These are phyloP conservation scores for Asobara japonica DNA, from an alignment of 1,140 invertebrate species.

Conservation along the genomic window DNA sequence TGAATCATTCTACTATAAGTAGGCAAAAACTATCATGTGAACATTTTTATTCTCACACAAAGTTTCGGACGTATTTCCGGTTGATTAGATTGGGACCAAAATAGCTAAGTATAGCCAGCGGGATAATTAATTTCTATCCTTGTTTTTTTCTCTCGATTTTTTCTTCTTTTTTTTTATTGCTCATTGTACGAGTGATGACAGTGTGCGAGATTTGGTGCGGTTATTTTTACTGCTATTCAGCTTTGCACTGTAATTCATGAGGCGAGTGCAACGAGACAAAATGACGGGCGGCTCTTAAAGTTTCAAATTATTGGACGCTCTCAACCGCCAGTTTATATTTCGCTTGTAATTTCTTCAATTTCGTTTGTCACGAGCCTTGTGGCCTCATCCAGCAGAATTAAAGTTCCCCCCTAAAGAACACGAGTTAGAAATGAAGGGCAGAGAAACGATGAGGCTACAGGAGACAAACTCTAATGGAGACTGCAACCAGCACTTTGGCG, in stretches of 20 bases:
- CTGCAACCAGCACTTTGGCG: constrained; percentile 6
- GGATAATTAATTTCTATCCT: not conserved
- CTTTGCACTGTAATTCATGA: not conserved
- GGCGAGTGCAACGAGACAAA: constrained; percentile 29
- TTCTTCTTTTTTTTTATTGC: not conserved
- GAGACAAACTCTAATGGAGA: constrained; percentile 13
- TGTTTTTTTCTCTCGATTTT: not conserved
- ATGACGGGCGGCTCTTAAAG: constrained; percentile 39
- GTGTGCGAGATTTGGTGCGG: not conserved
- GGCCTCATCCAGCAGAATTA: constrained; percentile 13
- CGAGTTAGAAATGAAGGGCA: constrained; percentile 15
- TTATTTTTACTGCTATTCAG: not conserved
- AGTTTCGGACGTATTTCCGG: not conserved
- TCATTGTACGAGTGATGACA: not conserved
- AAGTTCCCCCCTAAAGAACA: constrained; percentile 10
- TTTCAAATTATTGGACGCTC: constrained; percentile 51
- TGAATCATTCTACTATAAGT: not conserved
- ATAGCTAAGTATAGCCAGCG: not conserved
- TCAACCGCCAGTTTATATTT: constrained; percentile 32
- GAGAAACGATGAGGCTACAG: constrained; percentile 19
- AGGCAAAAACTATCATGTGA: not conserved
- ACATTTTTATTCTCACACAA: not conserved
- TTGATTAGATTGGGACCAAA: not conserved
- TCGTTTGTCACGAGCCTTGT: constrained; percentile 37
- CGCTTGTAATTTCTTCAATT: constrained; percentile 48